Evolutionary conservation across 2,888 invertebrate species (phyloP), one percentile per base, ranked within the genome.

Genomic region (Nysson spinosus): DNA sequence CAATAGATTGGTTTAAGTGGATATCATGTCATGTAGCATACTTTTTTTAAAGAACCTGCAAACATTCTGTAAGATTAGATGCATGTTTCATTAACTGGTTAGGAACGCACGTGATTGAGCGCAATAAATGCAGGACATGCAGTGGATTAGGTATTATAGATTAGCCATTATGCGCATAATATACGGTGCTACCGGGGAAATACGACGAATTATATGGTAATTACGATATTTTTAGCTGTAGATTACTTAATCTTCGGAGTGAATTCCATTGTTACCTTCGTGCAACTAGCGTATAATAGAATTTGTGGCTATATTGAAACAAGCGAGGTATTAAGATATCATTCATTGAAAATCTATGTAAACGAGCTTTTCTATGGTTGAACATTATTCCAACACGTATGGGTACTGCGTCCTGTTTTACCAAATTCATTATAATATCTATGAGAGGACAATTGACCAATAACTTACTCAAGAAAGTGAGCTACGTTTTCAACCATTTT

Each of bases 161-260:
- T 64, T 37, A 43, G 39, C 43, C 32, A 42, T 60, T 54, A 50
- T 42, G 61, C 55, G 55, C 47, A 30, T 55, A 55, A 42, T 55
- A 20, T 40, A 26, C 35, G 35, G 40, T 17, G 46, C 60, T 61
- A 34, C 55, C 24, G 24, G 17, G 20, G 30, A 56, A 35, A 56
- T 61, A 61, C 58, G 61, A 61, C 7, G 57, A 51, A 57, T 63
- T 51, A 57, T 50, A 57, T 57, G 51, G 30, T 56, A 62, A 63
- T 63, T 51, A 17, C 12, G 9, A 7, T 40, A 37, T 35, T 58
- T 46, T 63, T 63, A 3, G 17, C 17, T 9, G 26, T 20, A 4
- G 39, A 63, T 63, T 47, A 32, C 51, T 57, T 51, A 28, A 63
- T 58, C 51, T 24, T 14, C 37, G 11, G 20, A 9, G 47, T 19